Evolutionary conservation across 2,888 invertebrate species (phyloP).

Genomic region (Dromius quadrimaculatus): DNA sequence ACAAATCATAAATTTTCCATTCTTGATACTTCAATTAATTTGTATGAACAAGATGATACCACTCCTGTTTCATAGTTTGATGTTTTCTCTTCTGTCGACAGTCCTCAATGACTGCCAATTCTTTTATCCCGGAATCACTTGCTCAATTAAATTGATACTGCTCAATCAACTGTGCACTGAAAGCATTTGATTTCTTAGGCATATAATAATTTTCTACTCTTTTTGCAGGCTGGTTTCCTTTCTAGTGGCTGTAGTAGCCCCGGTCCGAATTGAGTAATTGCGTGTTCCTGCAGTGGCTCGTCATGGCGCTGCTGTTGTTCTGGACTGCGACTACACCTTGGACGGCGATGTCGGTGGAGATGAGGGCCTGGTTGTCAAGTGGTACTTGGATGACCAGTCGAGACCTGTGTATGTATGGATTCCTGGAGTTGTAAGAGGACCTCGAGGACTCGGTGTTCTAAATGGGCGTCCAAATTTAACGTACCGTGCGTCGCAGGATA

Average conservation of each 20-base stretch:
- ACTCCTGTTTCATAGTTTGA: too few relatives aligned
- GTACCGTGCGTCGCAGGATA: constrained; percentile 66
- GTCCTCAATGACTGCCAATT: too few relatives aligned
- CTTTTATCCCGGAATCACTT: too few relatives aligned
- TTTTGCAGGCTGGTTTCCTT: constrained; percentile 3
- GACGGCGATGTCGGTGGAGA: constrained; percentile 62
- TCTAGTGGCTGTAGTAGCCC: constrained; percentile 10
- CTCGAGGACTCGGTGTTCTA: constrained; percentile 64
- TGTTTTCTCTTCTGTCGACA: too few relatives aligned
- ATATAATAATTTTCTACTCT: too few relatives aligned
- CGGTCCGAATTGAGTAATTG: constrained; percentile 64
- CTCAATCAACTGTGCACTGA: too few relatives aligned
- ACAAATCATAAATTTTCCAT: too few relatives aligned
- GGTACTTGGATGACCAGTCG: constrained; percentile 68
- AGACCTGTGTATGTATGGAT: constrained; percentile 74
- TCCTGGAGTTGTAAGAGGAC: constrained; percentile 65
- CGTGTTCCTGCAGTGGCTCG: constrained; percentile 64
- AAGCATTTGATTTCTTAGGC: too few relatives aligned
- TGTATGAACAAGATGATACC: too few relatives aligned
- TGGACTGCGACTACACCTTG: constrained; percentile 72
- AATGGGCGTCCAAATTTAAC: constrained; percentile 64
- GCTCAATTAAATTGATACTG: too few relatives aligned
- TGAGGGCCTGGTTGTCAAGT: constrained; percentile 71
- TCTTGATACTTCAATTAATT: too few relatives aligned
- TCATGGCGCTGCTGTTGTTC: constrained; percentile 68